Percentiles rank a stretch among this genome's conserved stretches.
phyloP scores from a whole-genome alignment of 2,113 vertebrate species.

The Leiothrix lutea region DNA sequence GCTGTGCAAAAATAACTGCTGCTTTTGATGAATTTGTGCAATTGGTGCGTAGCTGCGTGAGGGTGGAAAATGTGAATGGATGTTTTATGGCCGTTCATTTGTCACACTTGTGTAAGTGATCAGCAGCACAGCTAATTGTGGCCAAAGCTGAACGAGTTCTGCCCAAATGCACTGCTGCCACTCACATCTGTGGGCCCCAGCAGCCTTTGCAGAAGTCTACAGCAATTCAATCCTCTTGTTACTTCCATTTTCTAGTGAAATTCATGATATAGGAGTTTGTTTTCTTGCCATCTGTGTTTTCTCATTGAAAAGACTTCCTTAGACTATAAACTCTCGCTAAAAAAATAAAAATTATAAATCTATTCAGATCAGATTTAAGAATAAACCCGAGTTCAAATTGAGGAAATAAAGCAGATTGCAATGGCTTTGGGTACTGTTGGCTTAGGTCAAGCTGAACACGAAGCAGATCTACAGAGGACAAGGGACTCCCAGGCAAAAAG shows the following conservation, averaged over 20 bases:
- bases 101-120: neutral
- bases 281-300: neutral
- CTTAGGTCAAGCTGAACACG: neutral
- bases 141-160: neutral
- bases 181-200: neutral
- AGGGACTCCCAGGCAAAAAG: neutral
- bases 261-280: neutral
- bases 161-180: neutral
- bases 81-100: neutral
- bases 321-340: neutral
- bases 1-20: neutral
- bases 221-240: neutral
- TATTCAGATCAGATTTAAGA: neutral
- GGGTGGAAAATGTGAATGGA: neutral
- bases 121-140: neutral
- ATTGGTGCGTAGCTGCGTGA: neutral
- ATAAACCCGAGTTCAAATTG: neutral
- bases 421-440: neutral
- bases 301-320: neutral
- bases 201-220: neutral
- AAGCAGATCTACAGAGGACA: neutral
- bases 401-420: neutral
- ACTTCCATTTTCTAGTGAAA: neutral
- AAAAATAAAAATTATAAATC: neutral
- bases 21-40: neutral